Conservation (phyloP, 2,888 invertebrate genomes). For the Sarcophaga subvicina region DNA sequence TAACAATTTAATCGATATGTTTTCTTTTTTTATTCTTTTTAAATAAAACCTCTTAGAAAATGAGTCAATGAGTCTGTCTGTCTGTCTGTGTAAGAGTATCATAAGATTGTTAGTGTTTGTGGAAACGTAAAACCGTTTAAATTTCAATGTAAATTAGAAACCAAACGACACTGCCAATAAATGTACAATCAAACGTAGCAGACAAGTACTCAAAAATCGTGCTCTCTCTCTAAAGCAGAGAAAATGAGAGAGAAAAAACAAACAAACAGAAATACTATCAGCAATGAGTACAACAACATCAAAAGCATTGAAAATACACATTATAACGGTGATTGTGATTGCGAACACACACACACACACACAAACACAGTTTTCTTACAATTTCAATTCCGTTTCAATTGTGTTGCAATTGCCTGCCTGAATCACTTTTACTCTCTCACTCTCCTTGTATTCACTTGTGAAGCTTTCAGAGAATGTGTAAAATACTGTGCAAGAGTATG, state of each 20-base stretch:
- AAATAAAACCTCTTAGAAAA: background rate
- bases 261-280: background rate
- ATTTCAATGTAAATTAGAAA: slow-evolving; percentile 31
- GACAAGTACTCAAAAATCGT: too few species aligned
- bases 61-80: background rate
- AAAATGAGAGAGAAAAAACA: background rate
- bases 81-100: background rate
- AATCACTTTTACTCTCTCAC: too few species aligned
- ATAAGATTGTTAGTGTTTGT: background rate
- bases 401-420: background rate
- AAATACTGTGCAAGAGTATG: background rate
- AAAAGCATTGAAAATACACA: slow-evolving; percentile 37
- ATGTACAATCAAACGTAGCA: background rate
- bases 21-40: background rate
- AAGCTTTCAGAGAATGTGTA: background rate
- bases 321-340: slow-evolving; percentile 35
- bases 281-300: background rate
- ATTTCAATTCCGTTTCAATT: background rate
- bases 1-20: background rate
- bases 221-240: too few species aligned
- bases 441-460: too few species aligned
- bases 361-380: background rate
- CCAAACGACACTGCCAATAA: slow-evolving; percentile 23
- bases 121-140: slow-evolving; percentile 12
- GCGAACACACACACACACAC: background rate